These are phyloP conservation scores for Drosophila atripex DNA, from an alignment of 2,888 invertebrate genomes.

Conservation along the genomic window DNA sequence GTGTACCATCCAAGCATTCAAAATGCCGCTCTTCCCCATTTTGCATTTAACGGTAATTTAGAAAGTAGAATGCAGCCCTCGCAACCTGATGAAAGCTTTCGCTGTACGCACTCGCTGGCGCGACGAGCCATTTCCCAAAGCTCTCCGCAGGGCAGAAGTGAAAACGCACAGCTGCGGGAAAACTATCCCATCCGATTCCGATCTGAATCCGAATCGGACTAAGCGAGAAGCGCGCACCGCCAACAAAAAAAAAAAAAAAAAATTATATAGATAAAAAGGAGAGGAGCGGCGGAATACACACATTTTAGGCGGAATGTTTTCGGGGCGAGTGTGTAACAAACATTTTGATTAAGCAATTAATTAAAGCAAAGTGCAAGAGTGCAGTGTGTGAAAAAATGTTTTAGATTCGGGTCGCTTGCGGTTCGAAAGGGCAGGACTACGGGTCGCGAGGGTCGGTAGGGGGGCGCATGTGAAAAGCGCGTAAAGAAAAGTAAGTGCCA, in stretches of 20 bases:
- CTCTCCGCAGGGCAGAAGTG: slow-evolving; percentile 62
- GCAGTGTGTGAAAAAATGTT: slow-evolving; percentile 74
- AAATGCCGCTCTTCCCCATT: background rate
- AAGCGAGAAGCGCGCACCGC: slow-evolving; percentile 50
- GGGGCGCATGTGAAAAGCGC: slow-evolving; percentile 71
- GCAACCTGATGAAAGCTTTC: slow-evolving; percentile 43
- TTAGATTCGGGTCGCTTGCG: slow-evolving; percentile 54
- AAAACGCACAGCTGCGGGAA: slow-evolving; percentile 70
- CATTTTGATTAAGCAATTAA: slow-evolving; percentile 76
- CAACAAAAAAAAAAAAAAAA: slow-evolving; percentile 31
- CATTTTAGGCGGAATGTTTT: slow-evolving; percentile 60
- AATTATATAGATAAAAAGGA: slow-evolving; percentile 20
- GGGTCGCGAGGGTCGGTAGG: slow-evolving; percentile 18
- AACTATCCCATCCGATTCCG: slow-evolving; percentile 32
- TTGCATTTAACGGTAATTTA: slow-evolving; percentile 13
- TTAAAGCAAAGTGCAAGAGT: slow-evolving; percentile 75
- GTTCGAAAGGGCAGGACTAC: slow-evolving; percentile 19
- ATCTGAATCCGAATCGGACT: slow-evolving; percentile 35
- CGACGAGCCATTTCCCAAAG: slow-evolving; percentile 69
- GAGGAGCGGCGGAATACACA: slow-evolving; percentile 39
- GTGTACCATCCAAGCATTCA: too few relatives aligned
- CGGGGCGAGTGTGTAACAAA: slow-evolving; percentile 60
- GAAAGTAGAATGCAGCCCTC: slow-evolving; percentile 58
- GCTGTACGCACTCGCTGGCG: slow-evolving; percentile 36
- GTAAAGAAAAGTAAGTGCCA: slow-evolving; percentile 79